Evolutionary conservation across 2,113 vertebrate species (phyloP).

Genomic region (Jaculus jaculus): DNA sequence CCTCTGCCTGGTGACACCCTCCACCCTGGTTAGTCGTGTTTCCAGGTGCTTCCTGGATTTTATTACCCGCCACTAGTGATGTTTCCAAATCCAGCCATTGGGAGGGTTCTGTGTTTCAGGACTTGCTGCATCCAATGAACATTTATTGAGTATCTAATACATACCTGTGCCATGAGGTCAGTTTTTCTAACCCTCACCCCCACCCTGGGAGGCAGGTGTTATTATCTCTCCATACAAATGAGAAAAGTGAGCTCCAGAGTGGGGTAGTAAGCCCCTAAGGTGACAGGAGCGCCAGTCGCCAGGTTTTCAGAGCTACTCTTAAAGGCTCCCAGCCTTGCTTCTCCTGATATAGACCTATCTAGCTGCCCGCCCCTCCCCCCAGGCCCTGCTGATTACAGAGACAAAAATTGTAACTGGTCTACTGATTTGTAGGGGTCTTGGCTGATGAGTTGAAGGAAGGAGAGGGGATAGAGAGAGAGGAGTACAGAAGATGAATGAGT

Average conservation of each 20-base stretch:
- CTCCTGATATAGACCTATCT: neutral
- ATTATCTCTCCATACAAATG: neutral
- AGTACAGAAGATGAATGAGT: neutral
- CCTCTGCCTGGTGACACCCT: neutral
- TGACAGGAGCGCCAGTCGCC: neutral
- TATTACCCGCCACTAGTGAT: neutral
- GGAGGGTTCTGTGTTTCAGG: neutral
- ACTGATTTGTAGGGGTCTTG: neutral
- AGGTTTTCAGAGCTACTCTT: neutral
- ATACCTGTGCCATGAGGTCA: neutral
- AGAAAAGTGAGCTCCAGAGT: neutral
- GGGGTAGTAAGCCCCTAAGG: neutral
- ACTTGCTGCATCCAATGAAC: neutral
- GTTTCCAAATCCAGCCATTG: neutral
- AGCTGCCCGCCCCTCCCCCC: neutral
- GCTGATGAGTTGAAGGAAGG: neutral
- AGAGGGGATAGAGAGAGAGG: neutral
- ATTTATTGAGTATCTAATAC: constrained; percentile 6
- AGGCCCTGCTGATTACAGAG: neutral
- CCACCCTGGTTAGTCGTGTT: neutral
- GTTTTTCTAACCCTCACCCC: neutral
- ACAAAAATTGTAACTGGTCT: neutral
- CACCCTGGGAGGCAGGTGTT: neutral
- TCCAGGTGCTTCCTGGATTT: neutral
- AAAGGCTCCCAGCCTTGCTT: neutral